Conservation (phyloP, 2,888 invertebrate species). For the Aproaerema taeniolella region DNA sequence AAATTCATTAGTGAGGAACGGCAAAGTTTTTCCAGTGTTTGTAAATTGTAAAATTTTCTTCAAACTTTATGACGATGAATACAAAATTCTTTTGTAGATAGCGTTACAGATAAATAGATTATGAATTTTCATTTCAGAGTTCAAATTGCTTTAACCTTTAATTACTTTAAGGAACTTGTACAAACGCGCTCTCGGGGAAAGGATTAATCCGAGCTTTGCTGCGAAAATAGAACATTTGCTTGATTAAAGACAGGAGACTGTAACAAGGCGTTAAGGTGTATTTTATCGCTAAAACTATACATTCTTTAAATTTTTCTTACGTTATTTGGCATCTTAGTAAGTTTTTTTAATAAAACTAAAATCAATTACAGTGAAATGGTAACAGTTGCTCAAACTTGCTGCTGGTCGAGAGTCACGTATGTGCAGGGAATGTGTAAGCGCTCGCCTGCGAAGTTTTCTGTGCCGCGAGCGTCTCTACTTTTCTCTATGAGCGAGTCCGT, state of each 20-base stretch:
- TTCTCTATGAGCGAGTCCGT: constrained; percentile 68
- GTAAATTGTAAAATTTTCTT: constrained; percentile 23
- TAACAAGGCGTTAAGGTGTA: constrained; percentile 28
- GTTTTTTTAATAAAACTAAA: constrained; percentile 18
- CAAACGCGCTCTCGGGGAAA: constrained; percentile 48
- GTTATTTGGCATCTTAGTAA: constrained; percentile 17
- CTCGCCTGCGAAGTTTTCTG: constrained; percentile 59
- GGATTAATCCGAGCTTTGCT: constrained; percentile 52
- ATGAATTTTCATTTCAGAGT: constrained; percentile 55
- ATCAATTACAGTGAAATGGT: too few species aligned
- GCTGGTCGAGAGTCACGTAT: constrained; percentile 42
- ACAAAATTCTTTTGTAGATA: constrained; percentile 36
- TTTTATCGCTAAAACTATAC: too few species aligned
- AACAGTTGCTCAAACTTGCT: too few species aligned
- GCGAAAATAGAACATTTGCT: constrained; percentile 59
- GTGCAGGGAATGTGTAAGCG: constrained; percentile 46
- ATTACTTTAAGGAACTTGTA: constrained; percentile 64
- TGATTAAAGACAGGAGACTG: constrained; percentile 42
- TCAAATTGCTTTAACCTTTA: constrained; percentile 60
- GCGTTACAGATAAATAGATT: constrained; percentile 46
- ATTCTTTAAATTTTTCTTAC: too few species aligned
- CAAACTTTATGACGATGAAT: constrained; percentile 27
- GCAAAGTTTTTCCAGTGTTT: constrained; percentile 18
- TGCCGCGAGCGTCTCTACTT: constrained; percentile 55
- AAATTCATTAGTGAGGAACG: constrained; percentile 2